Evolutionary conservation across 2,113 vertebrate genomes (phyloP).

Genomic region (Lepus timidus): DNA sequence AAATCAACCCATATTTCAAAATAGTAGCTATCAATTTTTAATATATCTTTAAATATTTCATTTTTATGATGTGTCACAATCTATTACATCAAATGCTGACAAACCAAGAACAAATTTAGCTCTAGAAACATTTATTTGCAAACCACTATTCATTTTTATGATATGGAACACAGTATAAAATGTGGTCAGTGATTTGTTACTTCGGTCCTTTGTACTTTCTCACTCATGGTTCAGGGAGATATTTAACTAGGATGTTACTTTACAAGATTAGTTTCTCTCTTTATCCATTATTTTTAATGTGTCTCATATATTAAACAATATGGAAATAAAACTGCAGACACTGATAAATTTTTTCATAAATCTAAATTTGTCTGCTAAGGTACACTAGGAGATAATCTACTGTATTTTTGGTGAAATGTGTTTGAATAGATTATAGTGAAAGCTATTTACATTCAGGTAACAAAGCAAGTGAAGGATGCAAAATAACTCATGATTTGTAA

Average conservation of each 20-base stretch:
- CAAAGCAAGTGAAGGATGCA: neutral
- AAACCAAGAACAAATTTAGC: neutral
- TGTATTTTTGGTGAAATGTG: neutral
- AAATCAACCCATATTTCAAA: neutral
- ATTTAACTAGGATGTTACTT: neutral
- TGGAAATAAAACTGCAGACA: neutral
- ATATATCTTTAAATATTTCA: neutral
- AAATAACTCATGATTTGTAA: neutral
- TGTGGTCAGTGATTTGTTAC: constrained; percentile 6
- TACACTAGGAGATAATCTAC: neutral
- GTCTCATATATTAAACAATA: neutral
- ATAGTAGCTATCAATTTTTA: neutral
- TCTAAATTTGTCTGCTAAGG: neutral
- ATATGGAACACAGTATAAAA: neutral
- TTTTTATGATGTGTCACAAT: neutral
- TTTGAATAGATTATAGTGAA: neutral
- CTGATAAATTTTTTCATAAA: neutral
- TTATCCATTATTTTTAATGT: neutral
- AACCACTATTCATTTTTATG: neutral
- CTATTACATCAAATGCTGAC: neutral
- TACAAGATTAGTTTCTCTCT: neutral
- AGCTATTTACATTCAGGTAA: neutral
- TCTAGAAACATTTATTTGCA: constrained; percentile 15
- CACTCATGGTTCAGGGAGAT: neutral
- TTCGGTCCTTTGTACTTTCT: constrained; percentile 7